A percentile compares a stretch with the other conserved stretches of the same genome.
Evolutionary conservation across 2,113 vertebrate species (phyloP).

Genomic region (Mastomys natalensis): DNA sequence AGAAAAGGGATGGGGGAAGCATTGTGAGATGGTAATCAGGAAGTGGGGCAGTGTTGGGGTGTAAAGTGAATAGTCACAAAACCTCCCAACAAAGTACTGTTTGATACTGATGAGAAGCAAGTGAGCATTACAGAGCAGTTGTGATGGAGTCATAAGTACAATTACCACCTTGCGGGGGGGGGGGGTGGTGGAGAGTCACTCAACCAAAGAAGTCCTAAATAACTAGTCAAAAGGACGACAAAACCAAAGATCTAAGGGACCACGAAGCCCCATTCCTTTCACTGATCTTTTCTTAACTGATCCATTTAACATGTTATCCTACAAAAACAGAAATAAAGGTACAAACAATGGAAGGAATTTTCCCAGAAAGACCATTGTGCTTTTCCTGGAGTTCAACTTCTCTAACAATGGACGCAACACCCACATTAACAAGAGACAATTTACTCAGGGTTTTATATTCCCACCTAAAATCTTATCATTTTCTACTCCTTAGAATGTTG

Average conservation of each 20-base stretch:
- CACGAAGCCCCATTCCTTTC: neutral
- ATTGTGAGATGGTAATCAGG: too few relatives aligned
- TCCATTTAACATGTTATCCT: neutral
- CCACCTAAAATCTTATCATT: constrained; percentile 67
- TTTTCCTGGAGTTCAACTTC: constrained; percentile 50
- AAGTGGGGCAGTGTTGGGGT: too few relatives aligned
- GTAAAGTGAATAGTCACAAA: too few relatives aligned
- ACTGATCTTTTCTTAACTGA: constrained; percentile 23
- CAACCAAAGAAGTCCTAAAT: neutral
- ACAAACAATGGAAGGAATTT: constrained; percentile 39
- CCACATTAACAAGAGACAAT: constrained; percentile 71
- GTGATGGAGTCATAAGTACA: neutral
- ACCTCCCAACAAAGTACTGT: neutral
- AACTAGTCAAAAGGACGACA: constrained; percentile 10
- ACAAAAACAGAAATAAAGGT: constrained; percentile 65
- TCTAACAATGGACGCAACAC: constrained; percentile 67
- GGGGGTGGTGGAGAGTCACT: neutral
- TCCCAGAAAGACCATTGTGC: constrained; percentile 49
- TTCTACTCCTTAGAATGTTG: constrained; percentile 71
- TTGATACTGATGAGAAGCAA: neutral
- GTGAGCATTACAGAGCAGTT: neutral
- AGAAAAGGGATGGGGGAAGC: too few relatives aligned
- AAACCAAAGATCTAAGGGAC: neutral
- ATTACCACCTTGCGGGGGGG: neutral
- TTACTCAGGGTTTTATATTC: constrained; percentile 70